A percentile compares a stretch with the other conserved stretches of the same genome.
Conservation (phyloP, 2,113 vertebrate species). For the Lycaon pictus region DNA sequence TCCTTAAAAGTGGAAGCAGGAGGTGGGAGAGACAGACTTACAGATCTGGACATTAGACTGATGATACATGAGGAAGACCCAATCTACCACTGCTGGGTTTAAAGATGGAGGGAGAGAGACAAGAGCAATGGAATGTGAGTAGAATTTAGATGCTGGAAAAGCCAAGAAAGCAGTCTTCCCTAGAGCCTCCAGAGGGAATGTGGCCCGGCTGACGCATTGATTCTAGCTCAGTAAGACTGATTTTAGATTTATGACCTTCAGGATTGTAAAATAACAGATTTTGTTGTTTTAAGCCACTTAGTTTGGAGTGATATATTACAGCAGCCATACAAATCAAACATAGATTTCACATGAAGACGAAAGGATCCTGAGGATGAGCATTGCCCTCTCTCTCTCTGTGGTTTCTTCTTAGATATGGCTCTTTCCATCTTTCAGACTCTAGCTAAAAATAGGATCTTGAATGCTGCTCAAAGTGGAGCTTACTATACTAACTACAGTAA, state of each 20-base stretch:
- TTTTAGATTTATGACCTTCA: neutral
- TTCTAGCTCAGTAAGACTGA: neutral
- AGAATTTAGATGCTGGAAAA: neutral
- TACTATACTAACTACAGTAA: neutral
- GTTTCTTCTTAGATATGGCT: neutral
- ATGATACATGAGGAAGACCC: neutral
- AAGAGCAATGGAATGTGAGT: neutral
- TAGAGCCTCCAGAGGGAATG: neutral
- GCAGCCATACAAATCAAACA: neutral
- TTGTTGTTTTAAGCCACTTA: neutral
- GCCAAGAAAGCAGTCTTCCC: neutral
- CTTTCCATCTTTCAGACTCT: neutral
- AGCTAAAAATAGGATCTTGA: neutral
- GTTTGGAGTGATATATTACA: neutral
- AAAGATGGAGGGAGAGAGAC: neutral
- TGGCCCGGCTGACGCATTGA: neutral
- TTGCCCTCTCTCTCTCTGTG: neutral
- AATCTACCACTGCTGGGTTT: neutral
- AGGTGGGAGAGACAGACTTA: neutral
- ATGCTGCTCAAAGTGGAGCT: neutral
- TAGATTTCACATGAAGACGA: neutral
- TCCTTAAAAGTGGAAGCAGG: neutral
- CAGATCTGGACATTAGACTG: neutral
- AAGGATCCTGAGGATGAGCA: neutral
- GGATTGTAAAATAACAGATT: neutral